Percentiles rank a stretch among this genome's conserved stretches.
phyloP scores from a whole-genome alignment of 2,797 vertebrate genomes.

The Masticophis lateralis region DNA sequence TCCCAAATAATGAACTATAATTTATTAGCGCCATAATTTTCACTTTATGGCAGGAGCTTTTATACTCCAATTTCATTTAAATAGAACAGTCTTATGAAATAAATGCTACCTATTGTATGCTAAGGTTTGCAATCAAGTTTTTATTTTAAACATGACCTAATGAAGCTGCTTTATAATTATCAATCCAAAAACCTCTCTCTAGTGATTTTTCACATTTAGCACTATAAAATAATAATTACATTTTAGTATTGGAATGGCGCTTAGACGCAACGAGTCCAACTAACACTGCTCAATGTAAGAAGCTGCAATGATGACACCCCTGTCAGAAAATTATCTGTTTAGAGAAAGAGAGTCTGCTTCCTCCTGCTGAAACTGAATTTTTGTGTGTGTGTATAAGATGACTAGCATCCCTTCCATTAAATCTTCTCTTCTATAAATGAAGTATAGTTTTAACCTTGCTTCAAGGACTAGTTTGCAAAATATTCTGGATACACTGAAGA shows the following conservation, averaged over 20 bases:
- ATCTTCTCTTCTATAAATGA: not conserved
- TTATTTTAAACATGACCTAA: slow-evolving; percentile 66
- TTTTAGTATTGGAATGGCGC: not conserved
- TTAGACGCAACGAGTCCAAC: not conserved
- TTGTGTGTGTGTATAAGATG: not conserved
- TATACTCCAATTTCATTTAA: slow-evolving; percentile 65
- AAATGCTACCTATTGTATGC: slow-evolving; percentile 45
- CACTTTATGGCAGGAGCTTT: slow-evolving; percentile 60
- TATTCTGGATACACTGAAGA: not conserved
- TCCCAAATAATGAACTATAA: slow-evolving; percentile 47
- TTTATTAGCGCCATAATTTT: slow-evolving; percentile 64
- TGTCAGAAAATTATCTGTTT: not conserved
- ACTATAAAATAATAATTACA: slow-evolving; percentile 20
- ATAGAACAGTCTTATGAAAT: slow-evolving; percentile 57
- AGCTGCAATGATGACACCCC: not conserved
- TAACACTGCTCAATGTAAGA: not conserved
- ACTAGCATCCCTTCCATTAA: not conserved
- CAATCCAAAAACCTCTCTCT: slow-evolving; percentile 40
- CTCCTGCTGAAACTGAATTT: not conserved
- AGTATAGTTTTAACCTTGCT: not conserved
- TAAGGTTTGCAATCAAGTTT: slow-evolving; percentile 53
- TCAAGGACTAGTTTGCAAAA: not conserved
- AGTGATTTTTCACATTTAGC: slow-evolving; percentile 41
- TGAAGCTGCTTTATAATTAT: slow-evolving; percentile 64
- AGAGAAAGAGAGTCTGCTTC: not conserved